Conservation (phyloP, 2,113 vertebrate genomes). For the Tragulus kanchil region DNA sequence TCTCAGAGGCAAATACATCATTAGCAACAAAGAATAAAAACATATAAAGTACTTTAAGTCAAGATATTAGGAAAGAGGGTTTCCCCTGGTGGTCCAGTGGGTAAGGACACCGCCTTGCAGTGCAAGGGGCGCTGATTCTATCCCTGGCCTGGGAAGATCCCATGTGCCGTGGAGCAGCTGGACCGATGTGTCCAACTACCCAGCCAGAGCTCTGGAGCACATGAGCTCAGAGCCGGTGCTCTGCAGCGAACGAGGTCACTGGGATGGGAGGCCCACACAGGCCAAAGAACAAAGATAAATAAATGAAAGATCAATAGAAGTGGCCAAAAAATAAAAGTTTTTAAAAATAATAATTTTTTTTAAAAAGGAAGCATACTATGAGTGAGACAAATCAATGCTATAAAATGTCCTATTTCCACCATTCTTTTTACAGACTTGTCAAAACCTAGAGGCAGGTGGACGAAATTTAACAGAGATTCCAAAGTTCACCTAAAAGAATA, state of each 20-base stretch:
- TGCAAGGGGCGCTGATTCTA: too few species aligned
- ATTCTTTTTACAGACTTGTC: slow-evolving; percentile 63
- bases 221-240: too few species aligned
- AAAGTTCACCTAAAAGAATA: slow-evolving; percentile 60
- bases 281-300: not conserved
- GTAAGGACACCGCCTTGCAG: too few species aligned
- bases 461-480: slow-evolving; percentile 62
- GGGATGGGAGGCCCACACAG: too few species aligned
- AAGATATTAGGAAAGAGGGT: not conserved
- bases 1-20: not conserved
- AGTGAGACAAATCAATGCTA: not conserved
- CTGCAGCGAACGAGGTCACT: too few species aligned
- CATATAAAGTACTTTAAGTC: not conserved
- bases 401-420: slow-evolving; percentile 42
- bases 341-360: too few species aligned
- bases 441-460: slow-evolving; percentile 34
- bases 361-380: not conserved
- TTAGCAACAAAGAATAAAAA: slow-evolving; percentile 36
- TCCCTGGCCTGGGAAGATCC: too few species aligned
- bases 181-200: too few species aligned
- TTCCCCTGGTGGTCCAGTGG: too few species aligned
- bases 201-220: too few species aligned
- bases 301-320: not conserved
- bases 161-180: too few species aligned
- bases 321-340: too few species aligned